Conservation (phyloP, 2,888 invertebrate species). For the Cataglyphis cursor region DNA sequence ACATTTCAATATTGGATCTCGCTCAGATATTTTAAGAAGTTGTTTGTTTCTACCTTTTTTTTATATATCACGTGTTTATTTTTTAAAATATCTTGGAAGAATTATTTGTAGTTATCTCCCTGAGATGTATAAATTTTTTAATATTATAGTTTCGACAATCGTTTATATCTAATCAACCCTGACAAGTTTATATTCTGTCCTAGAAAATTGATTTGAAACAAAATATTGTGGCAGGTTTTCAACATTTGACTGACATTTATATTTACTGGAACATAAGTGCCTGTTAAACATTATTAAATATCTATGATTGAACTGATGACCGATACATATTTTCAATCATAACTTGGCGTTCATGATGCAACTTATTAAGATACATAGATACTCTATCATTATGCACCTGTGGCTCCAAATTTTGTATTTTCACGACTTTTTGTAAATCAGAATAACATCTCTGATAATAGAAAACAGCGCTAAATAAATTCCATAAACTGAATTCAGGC, state of each 20-base stretch:
- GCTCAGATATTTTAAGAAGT: background rate
- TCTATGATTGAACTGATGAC: constrained; percentile 37
- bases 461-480: constrained; percentile 94
- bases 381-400: constrained; percentile 74
- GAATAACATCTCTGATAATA: constrained; percentile 92
- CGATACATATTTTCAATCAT: constrained; percentile 69
- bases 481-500: constrained; percentile 98
- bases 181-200: background rate
- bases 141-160: constrained; percentile 11
- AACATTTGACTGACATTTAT: constrained; percentile 8
- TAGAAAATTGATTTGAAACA: constrained; percentile 5
- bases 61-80: background rate
- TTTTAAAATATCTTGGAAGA: constrained; percentile 35
- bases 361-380: constrained; percentile 76
- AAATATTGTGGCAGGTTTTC: background rate
- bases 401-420: constrained; percentile 64
- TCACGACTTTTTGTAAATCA: constrained; percentile 70
- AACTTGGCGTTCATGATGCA: constrained; percentile 74
- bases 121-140: constrained; percentile 31
- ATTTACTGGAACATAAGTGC: background rate
- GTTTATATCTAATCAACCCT: background rate
- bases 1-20: background rate
- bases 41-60: background rate
- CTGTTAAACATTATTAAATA: background rate
- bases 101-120: constrained; percentile 38